A percentile compares a stretch with the other conserved stretches of the same genome.
These are phyloP conservation scores for Dendroctonus valens DNA, from an alignment of 1,140 invertebrate species.

Conservation along the genomic window DNA sequence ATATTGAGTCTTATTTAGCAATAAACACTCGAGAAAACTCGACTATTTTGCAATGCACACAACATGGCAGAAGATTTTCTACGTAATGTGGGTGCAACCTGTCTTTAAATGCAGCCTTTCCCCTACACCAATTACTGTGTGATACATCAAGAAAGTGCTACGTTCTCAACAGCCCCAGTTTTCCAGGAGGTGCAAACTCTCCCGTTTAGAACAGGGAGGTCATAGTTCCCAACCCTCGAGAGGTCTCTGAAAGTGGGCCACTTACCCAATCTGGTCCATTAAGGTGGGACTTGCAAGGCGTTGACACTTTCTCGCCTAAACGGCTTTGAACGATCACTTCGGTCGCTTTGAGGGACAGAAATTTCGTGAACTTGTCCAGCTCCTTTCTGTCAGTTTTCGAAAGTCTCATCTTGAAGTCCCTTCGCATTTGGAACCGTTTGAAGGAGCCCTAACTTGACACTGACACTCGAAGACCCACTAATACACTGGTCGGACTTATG, in stretches of 20 bases:
- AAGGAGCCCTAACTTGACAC: neutral
- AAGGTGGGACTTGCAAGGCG: conserved; percentile 70
- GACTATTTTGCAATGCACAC: too few relatives aligned
- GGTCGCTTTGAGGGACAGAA: conserved; percentile 80
- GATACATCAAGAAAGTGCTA: neutral
- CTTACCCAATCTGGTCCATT: conserved; percentile 76
- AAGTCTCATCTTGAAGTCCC: conserved; percentile 51
- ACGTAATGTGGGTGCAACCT: too few relatives aligned
- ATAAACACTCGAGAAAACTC: too few relatives aligned
- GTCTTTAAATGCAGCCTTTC: too few relatives aligned
- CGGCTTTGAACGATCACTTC: conserved; percentile 88
- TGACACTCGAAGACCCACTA: conserved; percentile 1
- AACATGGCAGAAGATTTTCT: too few relatives aligned
- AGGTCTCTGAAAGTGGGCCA: neutral
- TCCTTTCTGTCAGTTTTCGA: conserved; percentile 70
- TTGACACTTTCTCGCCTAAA: conserved; percentile 78
- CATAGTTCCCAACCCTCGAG: neutral
- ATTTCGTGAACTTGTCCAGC: conserved; percentile 84
- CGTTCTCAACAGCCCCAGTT: neutral
- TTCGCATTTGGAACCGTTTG: conserved; percentile 21
- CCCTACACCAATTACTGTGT: too few relatives aligned
- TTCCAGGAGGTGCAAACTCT: neutral
- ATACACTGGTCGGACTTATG: neutral
- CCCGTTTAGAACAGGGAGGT: neutral
- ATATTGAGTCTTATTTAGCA: too few relatives aligned